Conservation (phyloP, 2,797 vertebrate species). For the Platyrinchus mystaceus region DNA sequence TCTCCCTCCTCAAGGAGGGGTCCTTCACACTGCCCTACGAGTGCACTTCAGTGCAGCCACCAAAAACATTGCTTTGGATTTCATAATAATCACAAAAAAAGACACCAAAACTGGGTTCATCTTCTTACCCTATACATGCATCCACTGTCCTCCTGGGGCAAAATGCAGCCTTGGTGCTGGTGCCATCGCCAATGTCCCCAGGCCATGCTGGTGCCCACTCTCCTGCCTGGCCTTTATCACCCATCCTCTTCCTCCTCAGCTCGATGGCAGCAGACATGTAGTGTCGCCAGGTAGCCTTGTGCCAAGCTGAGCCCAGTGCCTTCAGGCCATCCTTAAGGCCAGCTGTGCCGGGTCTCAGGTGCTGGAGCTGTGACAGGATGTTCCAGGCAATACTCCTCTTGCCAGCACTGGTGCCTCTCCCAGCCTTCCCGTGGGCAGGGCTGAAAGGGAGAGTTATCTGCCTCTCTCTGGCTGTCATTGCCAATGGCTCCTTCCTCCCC, state of each 20-base stretch:
- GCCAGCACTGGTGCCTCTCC: neutral
- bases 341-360: neutral
- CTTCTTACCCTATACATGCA: neutral
- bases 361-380: neutral
- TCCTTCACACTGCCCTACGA: rapidly evolving
- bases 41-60: neutral
- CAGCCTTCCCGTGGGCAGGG: neutral
- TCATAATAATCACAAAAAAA: neutral
- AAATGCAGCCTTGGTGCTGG: rapidly evolving
- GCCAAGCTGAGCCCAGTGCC: rapidly evolving
- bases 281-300: neutral
- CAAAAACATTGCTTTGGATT: neutral
- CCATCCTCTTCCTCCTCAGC: neutral
- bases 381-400: neutral
- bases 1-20: neutral
- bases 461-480: neutral
- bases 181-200: neutral
- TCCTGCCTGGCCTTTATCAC: neutral
- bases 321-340: neutral
- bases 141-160: neutral
- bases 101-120: neutral
- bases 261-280: rapidly evolving
- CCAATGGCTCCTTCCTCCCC: neutral
- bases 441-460: neutral
- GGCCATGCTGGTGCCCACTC: rapidly evolving